Conservation (phyloP, 2,113 vertebrate species). For the Lanius ludovicianus region DNA sequence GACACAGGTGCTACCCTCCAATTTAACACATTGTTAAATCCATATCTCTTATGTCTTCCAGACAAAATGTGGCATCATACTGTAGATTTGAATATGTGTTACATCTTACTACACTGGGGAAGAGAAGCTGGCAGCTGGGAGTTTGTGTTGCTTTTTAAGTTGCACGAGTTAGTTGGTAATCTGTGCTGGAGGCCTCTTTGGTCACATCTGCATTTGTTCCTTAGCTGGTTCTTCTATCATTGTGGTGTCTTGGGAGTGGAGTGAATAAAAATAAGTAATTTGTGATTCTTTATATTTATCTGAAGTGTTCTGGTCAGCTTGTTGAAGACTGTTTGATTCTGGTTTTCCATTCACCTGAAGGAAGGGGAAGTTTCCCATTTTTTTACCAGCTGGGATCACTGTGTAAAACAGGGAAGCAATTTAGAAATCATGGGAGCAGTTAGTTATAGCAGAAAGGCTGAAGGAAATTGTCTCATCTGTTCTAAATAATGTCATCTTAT, state of each 20-base stretch:
- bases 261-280: background rate
- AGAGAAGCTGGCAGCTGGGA: background rate
- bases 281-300: background rate
- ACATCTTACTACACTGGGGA: conserved; percentile 20
- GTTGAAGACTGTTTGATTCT: background rate
- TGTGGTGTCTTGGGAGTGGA: background rate
- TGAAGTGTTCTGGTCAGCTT: background rate
- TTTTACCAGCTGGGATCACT: background rate
- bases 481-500: background rate
- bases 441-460: background rate
- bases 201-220: background rate
- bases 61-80: conserved; percentile 1
- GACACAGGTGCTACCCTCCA: background rate
- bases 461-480: background rate
- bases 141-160: background rate
- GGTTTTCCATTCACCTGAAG: background rate
- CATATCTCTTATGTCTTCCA: conserved; percentile 10
- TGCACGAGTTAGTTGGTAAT: conserved; percentile 4
- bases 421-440: background rate
- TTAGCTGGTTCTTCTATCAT: background rate
- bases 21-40: conserved; percentile 34
- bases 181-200: background rate
- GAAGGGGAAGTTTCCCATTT: background rate
- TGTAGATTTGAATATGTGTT: background rate
- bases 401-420: background rate